Percentiles rank a stretch among this genome's conserved stretches.
Evolutionary conservation across 2,888 invertebrate genomes (phyloP).

Genomic region (Theretra japonica): DNA sequence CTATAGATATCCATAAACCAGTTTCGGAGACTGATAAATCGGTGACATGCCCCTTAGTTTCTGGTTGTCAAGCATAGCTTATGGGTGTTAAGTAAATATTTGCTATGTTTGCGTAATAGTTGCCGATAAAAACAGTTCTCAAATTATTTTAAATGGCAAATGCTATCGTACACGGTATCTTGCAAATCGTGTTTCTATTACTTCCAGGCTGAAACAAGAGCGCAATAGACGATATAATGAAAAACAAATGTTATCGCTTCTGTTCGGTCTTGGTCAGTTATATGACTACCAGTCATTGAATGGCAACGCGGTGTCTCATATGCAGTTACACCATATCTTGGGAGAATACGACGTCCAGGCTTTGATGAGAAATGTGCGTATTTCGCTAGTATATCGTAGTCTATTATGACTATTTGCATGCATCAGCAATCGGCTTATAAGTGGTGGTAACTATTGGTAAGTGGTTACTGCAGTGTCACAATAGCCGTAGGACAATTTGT

Average conservation of each 20-base stretch:
- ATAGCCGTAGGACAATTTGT: too few relatives aligned
- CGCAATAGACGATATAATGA: conserved; percentile 69
- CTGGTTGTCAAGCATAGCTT: background rate
- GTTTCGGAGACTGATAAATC: background rate
- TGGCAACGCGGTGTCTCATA: conserved; percentile 52
- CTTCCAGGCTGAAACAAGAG: conserved; percentile 63
- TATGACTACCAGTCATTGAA: conserved; percentile 63
- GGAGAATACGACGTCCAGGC: conserved; percentile 73
- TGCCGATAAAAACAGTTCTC: too few relatives aligned
- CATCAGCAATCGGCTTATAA: too few relatives aligned
- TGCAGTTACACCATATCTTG: conserved; percentile 67
- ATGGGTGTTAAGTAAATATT: background rate
- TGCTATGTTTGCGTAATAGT: too few relatives aligned
- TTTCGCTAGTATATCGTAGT: background rate
- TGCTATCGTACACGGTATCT: too few relatives aligned
- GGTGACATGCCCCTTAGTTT: background rate
- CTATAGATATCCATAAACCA: conserved; percentile 6
- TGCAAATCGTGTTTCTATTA: too few relatives aligned
- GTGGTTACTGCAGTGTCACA: too few relatives aligned
- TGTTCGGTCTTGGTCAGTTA: conserved; percentile 69
- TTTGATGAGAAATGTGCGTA: conserved; percentile 65
- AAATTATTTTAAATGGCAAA: too few relatives aligned
- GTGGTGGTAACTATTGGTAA: too few relatives aligned
- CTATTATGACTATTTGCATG: too few relatives aligned
- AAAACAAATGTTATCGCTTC: conserved; percentile 64